Evolutionary conservation across 2,888 invertebrate genomes (phyloP).

Genomic region (Amphipoea oculea): DNA sequence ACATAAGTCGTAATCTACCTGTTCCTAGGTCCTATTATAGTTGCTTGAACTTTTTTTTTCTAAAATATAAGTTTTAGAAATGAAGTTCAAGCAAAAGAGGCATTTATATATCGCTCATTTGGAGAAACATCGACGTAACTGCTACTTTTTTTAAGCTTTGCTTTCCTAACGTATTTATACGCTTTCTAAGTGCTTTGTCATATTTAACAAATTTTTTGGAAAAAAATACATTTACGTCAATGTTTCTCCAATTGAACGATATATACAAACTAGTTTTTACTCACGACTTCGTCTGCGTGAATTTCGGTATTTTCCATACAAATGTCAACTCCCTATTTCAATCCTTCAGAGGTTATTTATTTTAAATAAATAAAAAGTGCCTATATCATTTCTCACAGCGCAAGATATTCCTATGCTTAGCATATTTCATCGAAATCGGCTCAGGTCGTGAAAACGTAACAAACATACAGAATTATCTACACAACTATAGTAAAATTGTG

Average conservation of each 20-base stretch:
- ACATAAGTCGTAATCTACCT: no score
- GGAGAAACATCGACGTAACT: no score
- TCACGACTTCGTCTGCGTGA: not conserved
- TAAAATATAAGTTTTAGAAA: not conserved
- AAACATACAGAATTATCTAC: not conserved
- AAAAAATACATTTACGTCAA: no score
- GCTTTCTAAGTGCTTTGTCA: no score
- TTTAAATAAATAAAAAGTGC: not conserved
- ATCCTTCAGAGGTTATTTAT: not conserved
- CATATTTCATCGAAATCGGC: not conserved
- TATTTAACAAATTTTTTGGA: no score
- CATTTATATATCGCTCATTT: not conserved
- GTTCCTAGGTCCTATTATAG: no score
- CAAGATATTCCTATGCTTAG: not conserved
- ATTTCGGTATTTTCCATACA: not conserved
- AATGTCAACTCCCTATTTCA: not conserved
- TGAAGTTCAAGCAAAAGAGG: not conserved
- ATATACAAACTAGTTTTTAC: not conserved
- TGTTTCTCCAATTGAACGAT: no score
- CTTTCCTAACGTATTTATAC: no score
- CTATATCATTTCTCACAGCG: not conserved
- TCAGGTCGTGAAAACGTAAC: not conserved
- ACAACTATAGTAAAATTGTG: not conserved
- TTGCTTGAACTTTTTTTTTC: no score
- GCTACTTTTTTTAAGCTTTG: no score